A percentile compares a stretch with the other conserved stretches of the same genome.
Conservation (phyloP, 2,797 vertebrate species). For the Xiphorhynchus erythropygius region DNA sequence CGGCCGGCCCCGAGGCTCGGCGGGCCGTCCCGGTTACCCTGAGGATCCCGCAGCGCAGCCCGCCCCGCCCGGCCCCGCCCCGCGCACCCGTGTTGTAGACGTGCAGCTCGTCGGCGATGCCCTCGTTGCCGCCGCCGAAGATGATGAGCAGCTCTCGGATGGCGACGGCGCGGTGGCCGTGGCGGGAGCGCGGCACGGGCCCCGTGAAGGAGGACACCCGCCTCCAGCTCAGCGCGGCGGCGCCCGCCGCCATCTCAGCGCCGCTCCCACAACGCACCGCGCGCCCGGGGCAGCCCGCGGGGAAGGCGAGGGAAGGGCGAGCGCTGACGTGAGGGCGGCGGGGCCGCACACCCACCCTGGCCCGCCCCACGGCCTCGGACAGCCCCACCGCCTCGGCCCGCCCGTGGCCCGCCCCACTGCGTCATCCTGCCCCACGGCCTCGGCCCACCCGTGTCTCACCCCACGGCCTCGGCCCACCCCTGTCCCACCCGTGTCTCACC, state of each 20-base stretch:
- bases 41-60: neutral
- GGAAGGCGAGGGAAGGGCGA: neutral
- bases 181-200: conserved; percentile 88
- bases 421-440: too few species aligned
- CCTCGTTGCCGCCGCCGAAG: conserved; percentile 97
- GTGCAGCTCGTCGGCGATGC: conserved; percentile 92
- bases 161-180: conserved; percentile 92
- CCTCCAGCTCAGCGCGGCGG: conserved; percentile 81
- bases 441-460: too few species aligned
- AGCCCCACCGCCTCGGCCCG: too few species aligned
- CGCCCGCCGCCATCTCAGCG: conserved; percentile 77
- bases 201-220: conserved; percentile 88
- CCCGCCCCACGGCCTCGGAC: neutral
- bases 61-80: too few species aligned
- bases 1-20: too few species aligned
- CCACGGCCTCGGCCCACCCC: too few species aligned
- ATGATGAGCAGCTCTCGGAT: conserved; percentile 92
- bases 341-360: neutral
- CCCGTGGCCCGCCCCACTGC: too few species aligned
- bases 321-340: neutral
- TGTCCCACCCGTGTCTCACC: too few species aligned
- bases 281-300: conserved; percentile 14
- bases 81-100: conserved; percentile 94
- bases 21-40: too few species aligned
- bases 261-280: conserved; percentile 77